Evolutionary conservation across 2,797 vertebrate species (phyloP).

Genomic region (Triplophysa bombifrons): DNA sequence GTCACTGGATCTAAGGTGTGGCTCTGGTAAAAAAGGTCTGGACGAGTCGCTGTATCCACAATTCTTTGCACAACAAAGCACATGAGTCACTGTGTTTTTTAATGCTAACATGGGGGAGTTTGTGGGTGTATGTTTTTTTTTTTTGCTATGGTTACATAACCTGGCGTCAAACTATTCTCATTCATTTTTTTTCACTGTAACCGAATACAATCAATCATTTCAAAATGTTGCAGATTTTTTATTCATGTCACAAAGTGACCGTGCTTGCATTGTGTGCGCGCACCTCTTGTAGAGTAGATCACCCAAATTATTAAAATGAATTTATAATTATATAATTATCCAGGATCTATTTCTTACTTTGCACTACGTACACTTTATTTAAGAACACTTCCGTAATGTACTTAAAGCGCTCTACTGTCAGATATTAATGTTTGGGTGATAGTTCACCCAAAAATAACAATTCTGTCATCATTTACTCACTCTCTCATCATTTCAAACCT

Average conservation of each 20-base stretch:
- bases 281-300: no score
- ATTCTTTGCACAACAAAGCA: background rate
- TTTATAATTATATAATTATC: no score
- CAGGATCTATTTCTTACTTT: no score
- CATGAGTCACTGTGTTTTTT: conserved; percentile 18
- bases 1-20: conserved; percentile 28
- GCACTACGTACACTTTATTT: no score
- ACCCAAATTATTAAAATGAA: no score
- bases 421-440: no score
- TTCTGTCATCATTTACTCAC: no score
- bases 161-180: background rate
- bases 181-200: background rate
- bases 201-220: background rate
- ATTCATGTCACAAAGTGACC: background rate
- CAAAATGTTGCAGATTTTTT: background rate
- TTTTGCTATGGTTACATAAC: conserved; percentile 22
- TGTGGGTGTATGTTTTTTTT: conserved; percentile 16
- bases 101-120: background rate
- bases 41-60: no score
- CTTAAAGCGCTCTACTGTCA: no score
- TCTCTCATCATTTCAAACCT: no score
- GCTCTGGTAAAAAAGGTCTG: background rate
- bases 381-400: no score
- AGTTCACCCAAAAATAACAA: no score
- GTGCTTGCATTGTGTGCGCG: background rate